Base-by-base conservation (phyloP, 2,888 invertebrate genomes). In the Agrotis ipsilon region DNA sequence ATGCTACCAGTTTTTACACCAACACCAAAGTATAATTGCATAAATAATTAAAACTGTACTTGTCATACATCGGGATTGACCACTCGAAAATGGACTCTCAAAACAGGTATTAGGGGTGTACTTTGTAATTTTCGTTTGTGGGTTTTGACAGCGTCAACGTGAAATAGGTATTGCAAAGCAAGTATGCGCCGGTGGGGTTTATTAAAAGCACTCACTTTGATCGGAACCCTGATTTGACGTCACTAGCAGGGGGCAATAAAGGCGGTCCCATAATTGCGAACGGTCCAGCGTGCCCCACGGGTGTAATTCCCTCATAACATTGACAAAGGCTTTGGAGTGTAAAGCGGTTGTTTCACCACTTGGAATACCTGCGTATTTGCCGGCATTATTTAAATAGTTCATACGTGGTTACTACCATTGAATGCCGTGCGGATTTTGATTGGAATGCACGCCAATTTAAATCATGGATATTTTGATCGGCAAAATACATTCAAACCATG, bases 161-260 rank as follows among this genome's bases (percentile, higher is more conserved):
- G 81, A 75, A 85, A 82, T 73, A 82, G 87, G 69, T 77, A 84
- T 67, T 75, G 81, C 76, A 73, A 49, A 45, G 27, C 21, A 62
- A 75, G 80, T 81, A 87, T 89, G 87, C 84, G 86, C 84, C 83
- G 88, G 89, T 84, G 78, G 87, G 90, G 91, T 93, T 93, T 94
- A 95, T 95, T 94, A 94, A 95, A 94, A 94, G 92, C 93, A 90
- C 91, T 94, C 93, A 90, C 94, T 95, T 95, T 95, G 95, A 95
- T 95, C 93, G 92, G 81, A 81, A 86, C 86, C 88, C 86, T 89
- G 92, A 92, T 92, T 92, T 86, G 86, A 89, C 92, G 95, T 95
- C 95, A 95, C 94, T 92, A 94, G 93, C 94, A 95, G 93, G 91
- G 90, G 90, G 90, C 89, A 94, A 94, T 94, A 94, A 92, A 91